Evolutionary conservation across 2,113 vertebrate species (phyloP).

Genomic region (Paracanthobrama guichenoti): DNA sequence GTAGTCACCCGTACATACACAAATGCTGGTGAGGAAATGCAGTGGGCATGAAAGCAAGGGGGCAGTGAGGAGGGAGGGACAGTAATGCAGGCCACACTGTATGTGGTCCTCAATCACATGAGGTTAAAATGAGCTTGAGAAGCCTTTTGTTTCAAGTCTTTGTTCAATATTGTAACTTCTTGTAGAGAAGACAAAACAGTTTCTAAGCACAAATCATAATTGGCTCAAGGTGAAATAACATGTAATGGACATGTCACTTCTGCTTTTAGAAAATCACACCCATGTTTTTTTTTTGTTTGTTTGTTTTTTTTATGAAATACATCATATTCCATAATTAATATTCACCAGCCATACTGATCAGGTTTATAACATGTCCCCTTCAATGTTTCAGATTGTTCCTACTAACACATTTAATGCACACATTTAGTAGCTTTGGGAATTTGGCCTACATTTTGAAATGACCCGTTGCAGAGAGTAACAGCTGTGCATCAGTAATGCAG

Average conservation of each 20-base stretch:
- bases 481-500: slow-evolving; percentile 42
- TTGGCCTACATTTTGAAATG: slow-evolving; percentile 36
- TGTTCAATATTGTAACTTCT: neutral
- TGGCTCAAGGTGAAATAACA: neutral
- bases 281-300: no score
- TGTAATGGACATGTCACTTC: neutral
- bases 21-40: slow-evolving; percentile 31
- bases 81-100: slow-evolving; percentile 32
- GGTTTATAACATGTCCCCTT: neutral
- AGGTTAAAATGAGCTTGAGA: neutral
- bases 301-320: no score
- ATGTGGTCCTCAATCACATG: slow-evolving; percentile 35
- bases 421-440: slow-evolving; percentile 29
- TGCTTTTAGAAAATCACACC: neutral
- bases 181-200: neutral
- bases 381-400: neutral
- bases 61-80: slow-evolving; percentile 7
- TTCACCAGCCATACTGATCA: neutral
- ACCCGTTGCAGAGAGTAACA: slow-evolving; percentile 33
- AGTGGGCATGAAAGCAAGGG: slow-evolving; percentile 5
- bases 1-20: slow-evolving; percentile 8
- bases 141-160: slow-evolving; percentile 36
- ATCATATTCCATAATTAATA: no score
- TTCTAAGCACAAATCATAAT: neutral
- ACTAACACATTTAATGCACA: slow-evolving; percentile 25